Evolutionary conservation across 2,797 vertebrate species (phyloP), one percentile per base, ranked within the genome.

Genomic region (Fratercula arctica): DNA sequence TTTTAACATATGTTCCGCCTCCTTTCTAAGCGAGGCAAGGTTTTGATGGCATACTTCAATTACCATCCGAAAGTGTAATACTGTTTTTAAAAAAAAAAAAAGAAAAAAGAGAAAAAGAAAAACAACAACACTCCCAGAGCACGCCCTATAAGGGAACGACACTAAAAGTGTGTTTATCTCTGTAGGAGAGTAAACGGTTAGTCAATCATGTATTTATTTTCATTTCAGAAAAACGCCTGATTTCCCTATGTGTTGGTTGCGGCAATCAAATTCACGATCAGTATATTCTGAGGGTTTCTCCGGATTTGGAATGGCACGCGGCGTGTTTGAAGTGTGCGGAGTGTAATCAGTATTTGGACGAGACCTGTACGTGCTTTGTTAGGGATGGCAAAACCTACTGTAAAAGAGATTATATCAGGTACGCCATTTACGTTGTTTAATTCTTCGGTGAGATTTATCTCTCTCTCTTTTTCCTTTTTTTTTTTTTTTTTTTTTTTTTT

Each of bases 191-290:
- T 96, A 97, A 98, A 90, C 78, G 96, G 92, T 97, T 97, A 97
- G 97, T 98, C 98, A 98, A 98, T 97, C 97, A 98, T 97, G 97
- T 98, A 97, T 98, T 98, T 97, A 97, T 98, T 98, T 98, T 98
- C 97, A 96, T 98, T 98, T 94, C 98, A 99, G 99, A 99, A 98
- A 99, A 99, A 97, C 99, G 99, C 89, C 98, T 99, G 96, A 99
- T 99, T 98, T 99, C 99, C 98, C 97, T 99, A 87, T 99, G 99
- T 98, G 99, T 99, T 97, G 99, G 99, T 97, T 99, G 99, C 98
- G 99, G 99, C 97, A 99, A 99, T 98, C 99, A 99, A 97, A 99
- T 99, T 98, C 99, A 99, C 97, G 99, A 99, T 98, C 99, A 99
- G 98, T 99, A 99, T 97, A 99, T 99, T 97, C 98, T 99, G 96